Conservation (phyloP, 1,140 invertebrate species). For the Bradysia coprophila region DNA sequence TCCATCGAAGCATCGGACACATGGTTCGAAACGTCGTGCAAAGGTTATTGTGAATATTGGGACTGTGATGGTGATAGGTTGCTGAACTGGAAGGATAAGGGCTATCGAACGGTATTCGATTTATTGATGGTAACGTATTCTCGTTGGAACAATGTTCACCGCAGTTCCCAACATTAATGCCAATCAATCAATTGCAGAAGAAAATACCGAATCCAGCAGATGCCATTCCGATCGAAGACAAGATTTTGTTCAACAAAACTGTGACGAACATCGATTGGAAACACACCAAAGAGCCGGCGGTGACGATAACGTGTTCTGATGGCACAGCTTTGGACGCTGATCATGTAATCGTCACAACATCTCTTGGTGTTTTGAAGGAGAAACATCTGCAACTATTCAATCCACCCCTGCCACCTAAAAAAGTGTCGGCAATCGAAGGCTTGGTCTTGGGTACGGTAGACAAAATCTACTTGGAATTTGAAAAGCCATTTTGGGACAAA, state of each 20-base stretch:
- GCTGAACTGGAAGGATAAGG: conserved; percentile 39
- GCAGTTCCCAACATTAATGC: neutral
- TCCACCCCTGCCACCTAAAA: conserved; percentile 36
- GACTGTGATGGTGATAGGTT: conserved; percentile 34
- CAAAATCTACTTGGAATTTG: conserved; percentile 57
- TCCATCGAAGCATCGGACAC: conserved; percentile 34
- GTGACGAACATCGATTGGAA: conserved; percentile 29
- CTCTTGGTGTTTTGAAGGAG: conserved; percentile 48
- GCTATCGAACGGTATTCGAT: conserved; percentile 35
- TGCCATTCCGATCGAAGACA: conserved; percentile 6
- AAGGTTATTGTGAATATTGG: conserved; percentile 30
- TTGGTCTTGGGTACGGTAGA: conserved; percentile 50
- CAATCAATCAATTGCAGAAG: conserved; percentile 29
- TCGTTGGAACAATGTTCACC: neutral
- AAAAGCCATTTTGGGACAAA: conserved; percentile 38
- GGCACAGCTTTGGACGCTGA: conserved; percentile 34
- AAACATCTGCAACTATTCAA: conserved; percentile 33
- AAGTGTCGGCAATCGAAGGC: conserved; percentile 38
- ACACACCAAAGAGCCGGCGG: conserved; percentile 2
- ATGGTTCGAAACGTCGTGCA: conserved; percentile 37
- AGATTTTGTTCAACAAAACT: conserved; percentile 26
- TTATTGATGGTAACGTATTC: conserved; percentile 31
- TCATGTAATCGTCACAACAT: conserved; percentile 46
- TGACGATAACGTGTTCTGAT: conserved; percentile 32
- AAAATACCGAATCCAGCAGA: neutral